Conservation (phyloP, 2,888 invertebrate species). For the Eumacrocentrus americanus region DNA sequence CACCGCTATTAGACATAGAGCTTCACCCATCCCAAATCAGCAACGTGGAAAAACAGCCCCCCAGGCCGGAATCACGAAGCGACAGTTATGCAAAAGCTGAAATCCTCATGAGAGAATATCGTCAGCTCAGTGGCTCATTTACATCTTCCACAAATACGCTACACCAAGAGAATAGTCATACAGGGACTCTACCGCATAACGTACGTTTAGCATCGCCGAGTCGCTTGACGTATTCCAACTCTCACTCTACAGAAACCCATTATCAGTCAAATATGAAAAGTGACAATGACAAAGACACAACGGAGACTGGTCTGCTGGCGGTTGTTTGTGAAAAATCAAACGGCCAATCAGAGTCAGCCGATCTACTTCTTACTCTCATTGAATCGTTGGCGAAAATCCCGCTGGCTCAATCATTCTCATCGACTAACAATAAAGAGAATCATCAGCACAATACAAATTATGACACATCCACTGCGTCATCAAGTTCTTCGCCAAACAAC, state of each 20-base stretch:
- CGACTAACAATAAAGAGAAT: conserved; percentile 48
- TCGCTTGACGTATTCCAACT: conserved; percentile 3
- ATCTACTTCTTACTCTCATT: conserved; percentile 57
- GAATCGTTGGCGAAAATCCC: conserved; percentile 56
- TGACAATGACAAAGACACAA: conserved; percentile 31
- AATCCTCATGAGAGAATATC: conserved; percentile 50
- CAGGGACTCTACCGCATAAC: not conserved
- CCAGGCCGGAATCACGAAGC: conserved; percentile 54
- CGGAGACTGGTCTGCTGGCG: conserved; percentile 48
- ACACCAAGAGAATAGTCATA: conserved; percentile 8
- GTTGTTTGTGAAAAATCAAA: conserved; percentile 43
- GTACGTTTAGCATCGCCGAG: not conserved
- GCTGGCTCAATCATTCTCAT: conserved; percentile 45
- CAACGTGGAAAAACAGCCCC: conserved; percentile 41
- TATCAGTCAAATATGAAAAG: conserved; percentile 33
- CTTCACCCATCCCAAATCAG: conserved; percentile 34
- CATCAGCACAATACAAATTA: conserved; percentile 36
- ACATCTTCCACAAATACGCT: conserved; percentile 11
- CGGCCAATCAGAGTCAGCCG: conserved; percentile 34
- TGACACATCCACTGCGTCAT: conserved; percentile 27
- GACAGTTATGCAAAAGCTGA: conserved; percentile 56
- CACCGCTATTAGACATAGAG: conserved; percentile 50
- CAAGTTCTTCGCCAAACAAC: conserved; percentile 23
- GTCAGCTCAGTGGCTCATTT: conserved; percentile 35
- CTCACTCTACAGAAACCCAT: conserved; percentile 22